A percentile compares a stretch with the other conserved stretches of the same genome.
These are phyloP conservation scores for Terrapene triunguis DNA, from an alignment of 2,113 vertebrate species.

Conservation along the genomic window DNA sequence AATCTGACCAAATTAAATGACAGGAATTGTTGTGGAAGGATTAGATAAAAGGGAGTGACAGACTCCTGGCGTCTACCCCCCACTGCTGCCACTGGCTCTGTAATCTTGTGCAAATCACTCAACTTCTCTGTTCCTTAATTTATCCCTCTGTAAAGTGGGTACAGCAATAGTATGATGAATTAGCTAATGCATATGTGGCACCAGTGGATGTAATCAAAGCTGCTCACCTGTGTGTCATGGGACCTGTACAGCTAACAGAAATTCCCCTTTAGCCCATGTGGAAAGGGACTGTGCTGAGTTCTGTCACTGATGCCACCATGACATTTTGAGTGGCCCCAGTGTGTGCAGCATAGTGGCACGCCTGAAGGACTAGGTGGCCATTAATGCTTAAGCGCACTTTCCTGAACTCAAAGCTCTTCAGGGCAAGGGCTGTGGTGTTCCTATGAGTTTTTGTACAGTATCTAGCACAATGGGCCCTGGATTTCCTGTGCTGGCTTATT, in stretches of 20 bases:
- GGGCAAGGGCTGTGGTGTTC: background rate
- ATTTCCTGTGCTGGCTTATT: background rate
- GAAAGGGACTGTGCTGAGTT: accelerated
- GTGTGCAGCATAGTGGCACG: background rate
- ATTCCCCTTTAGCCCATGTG: background rate
- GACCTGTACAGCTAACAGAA: background rate
- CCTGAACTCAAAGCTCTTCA: background rate
- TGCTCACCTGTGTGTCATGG: background rate
- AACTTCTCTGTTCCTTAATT: background rate
- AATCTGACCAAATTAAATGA: background rate
- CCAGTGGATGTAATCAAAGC: background rate
- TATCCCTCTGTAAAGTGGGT: background rate
- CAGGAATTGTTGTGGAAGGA: background rate
- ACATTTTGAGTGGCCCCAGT: background rate
- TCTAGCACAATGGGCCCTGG: background rate
- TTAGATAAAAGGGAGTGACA: background rate
- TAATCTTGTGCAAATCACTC: background rate
- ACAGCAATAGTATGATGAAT: background rate
- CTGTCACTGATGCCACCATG: background rate
- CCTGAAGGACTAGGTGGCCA: background rate
- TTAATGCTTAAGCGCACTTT: background rate
- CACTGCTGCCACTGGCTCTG: background rate
- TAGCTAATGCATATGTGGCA: background rate
- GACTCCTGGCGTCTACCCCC: background rate
- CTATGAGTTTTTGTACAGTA: background rate